phyloP scores from a whole-genome alignment of 2,888 invertebrate species.

The Melolontha melolontha region DNA sequence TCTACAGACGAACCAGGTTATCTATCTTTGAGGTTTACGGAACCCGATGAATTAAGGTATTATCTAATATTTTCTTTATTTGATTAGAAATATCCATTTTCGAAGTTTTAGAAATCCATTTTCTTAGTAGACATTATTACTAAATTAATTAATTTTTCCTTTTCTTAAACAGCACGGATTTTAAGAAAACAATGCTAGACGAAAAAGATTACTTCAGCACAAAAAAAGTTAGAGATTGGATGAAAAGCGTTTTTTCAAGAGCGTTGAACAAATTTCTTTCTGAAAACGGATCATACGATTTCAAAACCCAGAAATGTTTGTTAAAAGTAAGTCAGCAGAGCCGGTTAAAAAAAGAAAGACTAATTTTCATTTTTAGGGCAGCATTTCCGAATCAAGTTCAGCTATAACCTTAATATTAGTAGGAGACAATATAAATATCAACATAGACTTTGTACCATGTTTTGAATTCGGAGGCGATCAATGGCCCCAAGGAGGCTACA shows the following conservation, averaged over 20 bases:
- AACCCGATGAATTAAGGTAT: conserved; percentile 9
- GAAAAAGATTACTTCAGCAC: conserved; percentile 62
- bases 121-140: too few relatives aligned
- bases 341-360: background rate
- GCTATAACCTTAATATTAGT: conserved; percentile 68
- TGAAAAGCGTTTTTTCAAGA: conserved; percentile 67
- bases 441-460: conserved; percentile 49
- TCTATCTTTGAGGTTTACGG: conserved; percentile 2
- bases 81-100: too few relatives aligned
- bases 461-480: conserved; percentile 54
- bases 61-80: background rate
- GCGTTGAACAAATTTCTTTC: conserved; percentile 63
- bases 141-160: background rate
- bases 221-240: conserved; percentile 68
- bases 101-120: too few relatives aligned
- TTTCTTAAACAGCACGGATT: conserved; percentile 2
- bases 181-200: conserved; percentile 45
- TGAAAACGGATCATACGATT: conserved; percentile 16
- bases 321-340: too few relatives aligned
- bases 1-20: conserved; percentile 15
- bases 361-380: conserved; percentile 57
- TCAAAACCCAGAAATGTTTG: conserved; percentile 41
- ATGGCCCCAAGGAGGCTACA: conserved; percentile 61
- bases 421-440: conserved; percentile 21
- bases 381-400: conserved; percentile 66